Conservation (phyloP, 2,888 invertebrate species). For the Mythimna ferrago region DNA sequence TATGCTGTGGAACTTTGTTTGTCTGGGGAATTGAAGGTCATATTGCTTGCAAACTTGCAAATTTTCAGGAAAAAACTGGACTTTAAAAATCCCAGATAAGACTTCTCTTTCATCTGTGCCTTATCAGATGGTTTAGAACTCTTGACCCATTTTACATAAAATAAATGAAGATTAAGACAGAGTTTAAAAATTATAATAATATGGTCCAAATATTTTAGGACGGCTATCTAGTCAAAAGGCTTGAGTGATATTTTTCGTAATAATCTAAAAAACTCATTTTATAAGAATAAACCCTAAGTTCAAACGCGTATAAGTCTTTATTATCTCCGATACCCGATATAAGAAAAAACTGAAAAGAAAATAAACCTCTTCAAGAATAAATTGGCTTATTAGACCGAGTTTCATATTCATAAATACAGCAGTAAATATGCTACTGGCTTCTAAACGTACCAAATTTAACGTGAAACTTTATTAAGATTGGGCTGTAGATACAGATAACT, state of each 20-base stretch:
- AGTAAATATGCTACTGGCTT: constrained; percentile 58
- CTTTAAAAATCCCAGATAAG: background rate
- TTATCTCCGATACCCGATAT: no score
- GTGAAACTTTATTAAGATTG: constrained; percentile 82
- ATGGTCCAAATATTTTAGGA: no score
- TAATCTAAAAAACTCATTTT: no score
- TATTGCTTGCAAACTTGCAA: constrained; percentile 27
- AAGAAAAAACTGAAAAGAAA: background rate
- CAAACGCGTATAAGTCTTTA: background rate
- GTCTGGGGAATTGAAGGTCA: constrained; percentile 23
- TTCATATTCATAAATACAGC: constrained; percentile 29
- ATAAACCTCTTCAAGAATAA: background rate
- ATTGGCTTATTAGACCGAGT: background rate
- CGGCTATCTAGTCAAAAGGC: no score
- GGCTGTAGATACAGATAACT: constrained; percentile 82
- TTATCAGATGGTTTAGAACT: no score
- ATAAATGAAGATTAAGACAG: no score
- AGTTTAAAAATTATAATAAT: no score
- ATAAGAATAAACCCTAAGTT: no score
- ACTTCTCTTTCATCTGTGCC: background rate
- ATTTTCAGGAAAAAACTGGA: background rate
- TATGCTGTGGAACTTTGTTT: constrained; percentile 27
- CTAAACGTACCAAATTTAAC: constrained; percentile 71
- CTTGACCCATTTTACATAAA: no score
- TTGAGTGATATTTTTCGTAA: no score